Evolutionary conservation across 1,140 invertebrate genomes (phyloP).

Genomic region (Atta cephalotes): DNA sequence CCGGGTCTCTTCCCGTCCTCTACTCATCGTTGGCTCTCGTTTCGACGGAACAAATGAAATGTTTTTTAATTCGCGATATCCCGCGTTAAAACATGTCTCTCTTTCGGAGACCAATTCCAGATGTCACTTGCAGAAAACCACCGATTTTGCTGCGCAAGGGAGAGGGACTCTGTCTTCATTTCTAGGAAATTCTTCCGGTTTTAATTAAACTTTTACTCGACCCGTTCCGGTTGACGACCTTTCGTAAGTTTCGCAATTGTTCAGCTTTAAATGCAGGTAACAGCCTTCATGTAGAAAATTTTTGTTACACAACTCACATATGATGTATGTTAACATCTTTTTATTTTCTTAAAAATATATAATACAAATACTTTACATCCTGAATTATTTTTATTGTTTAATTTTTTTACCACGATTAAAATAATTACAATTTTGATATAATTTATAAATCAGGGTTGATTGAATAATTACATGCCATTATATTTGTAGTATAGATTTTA

Average conservation of each 20-base stretch:
- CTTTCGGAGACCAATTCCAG: conserved; percentile 68
- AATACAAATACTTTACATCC: neutral
- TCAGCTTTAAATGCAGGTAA: conserved; percentile 22
- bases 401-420: neutral
- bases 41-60: conserved; percentile 58
- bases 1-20: neutral
- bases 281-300: neutral
- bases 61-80: conserved; percentile 73
- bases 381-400: neutral
- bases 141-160: conserved; percentile 53
- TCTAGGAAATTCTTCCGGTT: conserved; percentile 64
- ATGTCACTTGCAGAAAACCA: conserved; percentile 72
- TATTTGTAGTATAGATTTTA: neutral
- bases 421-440: neutral
- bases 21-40: conserved; percentile 9
- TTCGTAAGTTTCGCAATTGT: neutral
- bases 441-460: neutral
- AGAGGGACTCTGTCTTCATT: conserved; percentile 46
- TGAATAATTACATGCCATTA: neutral
- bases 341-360: neutral
- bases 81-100: conserved; percentile 67
- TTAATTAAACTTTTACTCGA: conserved; percentile 79
- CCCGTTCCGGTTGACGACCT: conserved; percentile 31
- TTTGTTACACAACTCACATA: neutral
- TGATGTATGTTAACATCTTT: neutral